Conservation (phyloP, 2,797 vertebrate species). For the Acanthiza pusilla region DNA sequence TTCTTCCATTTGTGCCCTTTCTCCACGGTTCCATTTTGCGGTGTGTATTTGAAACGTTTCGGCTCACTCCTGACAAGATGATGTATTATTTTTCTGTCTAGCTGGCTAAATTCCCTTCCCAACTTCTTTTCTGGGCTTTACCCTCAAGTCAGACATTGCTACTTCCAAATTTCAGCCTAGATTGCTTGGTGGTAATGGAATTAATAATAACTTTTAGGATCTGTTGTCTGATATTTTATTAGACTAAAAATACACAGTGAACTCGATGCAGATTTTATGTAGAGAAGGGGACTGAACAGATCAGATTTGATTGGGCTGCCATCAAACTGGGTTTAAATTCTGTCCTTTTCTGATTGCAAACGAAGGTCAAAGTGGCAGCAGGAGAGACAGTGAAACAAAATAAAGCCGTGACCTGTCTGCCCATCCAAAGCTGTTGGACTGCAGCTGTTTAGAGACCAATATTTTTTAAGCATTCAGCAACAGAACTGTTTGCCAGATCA, state of each 20-base stretch:
- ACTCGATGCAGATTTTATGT: not conserved
- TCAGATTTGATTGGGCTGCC: not conserved
- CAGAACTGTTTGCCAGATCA: not conserved
- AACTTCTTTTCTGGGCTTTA: not conserved
- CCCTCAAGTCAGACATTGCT: not conserved
- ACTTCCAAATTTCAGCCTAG: not conserved
- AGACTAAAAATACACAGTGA: not conserved
- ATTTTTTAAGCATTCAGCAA: not conserved
- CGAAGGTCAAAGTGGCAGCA: not conserved
- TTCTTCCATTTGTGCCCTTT: not conserved
- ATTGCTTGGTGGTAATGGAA: not conserved
- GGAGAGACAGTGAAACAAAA: not conserved
- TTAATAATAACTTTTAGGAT: not conserved
- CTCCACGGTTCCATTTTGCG: not conserved
- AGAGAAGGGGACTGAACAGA: not conserved
- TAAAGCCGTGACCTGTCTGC: not conserved
- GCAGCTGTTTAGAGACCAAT: not conserved
- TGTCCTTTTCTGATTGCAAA: not conserved
- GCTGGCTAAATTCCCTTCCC: not conserved
- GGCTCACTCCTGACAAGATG: not conserved
- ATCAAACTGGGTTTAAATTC: not conserved
- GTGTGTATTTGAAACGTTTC: not conserved
- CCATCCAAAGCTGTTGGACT: not conserved
- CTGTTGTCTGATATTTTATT: not conserved
- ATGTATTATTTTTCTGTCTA: not conserved